phyloP scores from a whole-genome alignment of 1,140 invertebrate genomes.

The Conus betulinus region DNA sequence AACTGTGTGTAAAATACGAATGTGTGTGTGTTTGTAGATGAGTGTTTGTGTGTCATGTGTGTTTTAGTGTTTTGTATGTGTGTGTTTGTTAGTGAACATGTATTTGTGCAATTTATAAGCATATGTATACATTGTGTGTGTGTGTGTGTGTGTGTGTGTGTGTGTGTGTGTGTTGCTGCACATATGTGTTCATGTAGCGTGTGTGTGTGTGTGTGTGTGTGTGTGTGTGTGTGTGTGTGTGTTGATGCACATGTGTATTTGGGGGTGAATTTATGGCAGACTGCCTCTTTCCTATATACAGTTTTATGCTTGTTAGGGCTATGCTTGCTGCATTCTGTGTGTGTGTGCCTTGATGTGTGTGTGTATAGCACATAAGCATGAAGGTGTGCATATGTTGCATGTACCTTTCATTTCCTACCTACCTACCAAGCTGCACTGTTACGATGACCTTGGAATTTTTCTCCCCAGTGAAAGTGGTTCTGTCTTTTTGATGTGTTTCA shows the following conservation, averaged over 20 bases:
- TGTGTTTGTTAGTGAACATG: no score
- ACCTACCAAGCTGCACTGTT: no score
- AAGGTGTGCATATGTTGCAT: not conserved
- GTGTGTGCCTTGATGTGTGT: not conserved
- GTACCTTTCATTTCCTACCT: not conserved
- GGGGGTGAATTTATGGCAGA: no score
- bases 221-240: slow-evolving; percentile 23
- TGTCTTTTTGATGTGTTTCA: not conserved
- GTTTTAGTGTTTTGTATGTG: no score
- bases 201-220: not conserved
- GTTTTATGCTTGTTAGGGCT: no score
- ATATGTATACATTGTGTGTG: not conserved
- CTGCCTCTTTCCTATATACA: no score
- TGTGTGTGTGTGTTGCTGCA: not conserved
- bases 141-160: slow-evolving; percentile 5
- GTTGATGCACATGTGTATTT: not conserved
- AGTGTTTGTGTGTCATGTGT: no score
- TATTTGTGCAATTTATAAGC: no score
- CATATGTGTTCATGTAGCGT: not conserved
- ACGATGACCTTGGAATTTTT: no score
- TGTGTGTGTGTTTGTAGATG: no score
- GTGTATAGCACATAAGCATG: slow-evolving; percentile 20
- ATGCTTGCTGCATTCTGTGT: not conserved
- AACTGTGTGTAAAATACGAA: no score
- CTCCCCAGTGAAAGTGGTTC: not conserved